Conservation (phyloP, 1,140 invertebrate species). For the Agrypnia vestita region DNA sequence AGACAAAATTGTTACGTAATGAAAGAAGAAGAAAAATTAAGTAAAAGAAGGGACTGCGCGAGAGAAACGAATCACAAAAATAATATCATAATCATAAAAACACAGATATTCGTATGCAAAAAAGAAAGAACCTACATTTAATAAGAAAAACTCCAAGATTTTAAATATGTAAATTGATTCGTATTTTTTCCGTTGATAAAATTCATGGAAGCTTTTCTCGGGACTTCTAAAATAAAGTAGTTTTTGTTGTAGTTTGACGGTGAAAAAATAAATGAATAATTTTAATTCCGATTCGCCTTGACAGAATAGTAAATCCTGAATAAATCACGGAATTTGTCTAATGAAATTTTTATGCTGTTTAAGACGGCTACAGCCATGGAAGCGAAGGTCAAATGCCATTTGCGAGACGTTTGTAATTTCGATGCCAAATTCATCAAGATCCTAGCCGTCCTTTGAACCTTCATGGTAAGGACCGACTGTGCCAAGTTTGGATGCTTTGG, state of each 20-base stretch:
- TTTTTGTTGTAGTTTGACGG: slow-evolving; percentile 1
- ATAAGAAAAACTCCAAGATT: slow-evolving; percentile 26
- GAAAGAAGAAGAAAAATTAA: too few relatives aligned
- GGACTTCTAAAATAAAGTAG: slow-evolving; percentile 34
- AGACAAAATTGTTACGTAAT: too few relatives aligned
- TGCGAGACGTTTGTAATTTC: too few relatives aligned
- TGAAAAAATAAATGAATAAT: slow-evolving; percentile 24
- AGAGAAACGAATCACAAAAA: too few relatives aligned
- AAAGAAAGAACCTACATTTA: slow-evolving; percentile 24
- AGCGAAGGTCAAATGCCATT: too few relatives aligned
- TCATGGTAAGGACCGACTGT: too few relatives aligned
- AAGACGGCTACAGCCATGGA: neutral
- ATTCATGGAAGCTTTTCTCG: slow-evolving; percentile 27
- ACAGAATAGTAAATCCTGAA: neutral
- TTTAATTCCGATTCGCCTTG: neutral
- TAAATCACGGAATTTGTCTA: too few relatives aligned
- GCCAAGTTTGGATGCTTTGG: too few relatives aligned
- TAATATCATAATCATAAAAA: too few relatives aligned
- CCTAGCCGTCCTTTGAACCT: too few relatives aligned
- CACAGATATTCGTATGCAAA: neutral
- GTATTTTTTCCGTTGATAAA: slow-evolving; percentile 34
- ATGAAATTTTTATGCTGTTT: neutral
- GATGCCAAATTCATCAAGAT: too few relatives aligned
- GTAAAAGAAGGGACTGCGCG: too few relatives aligned
- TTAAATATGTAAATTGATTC: slow-evolving; percentile 45